Conservation (phyloP, 2,888 invertebrate genomes). For the Micoletzkya japonica region DNA sequence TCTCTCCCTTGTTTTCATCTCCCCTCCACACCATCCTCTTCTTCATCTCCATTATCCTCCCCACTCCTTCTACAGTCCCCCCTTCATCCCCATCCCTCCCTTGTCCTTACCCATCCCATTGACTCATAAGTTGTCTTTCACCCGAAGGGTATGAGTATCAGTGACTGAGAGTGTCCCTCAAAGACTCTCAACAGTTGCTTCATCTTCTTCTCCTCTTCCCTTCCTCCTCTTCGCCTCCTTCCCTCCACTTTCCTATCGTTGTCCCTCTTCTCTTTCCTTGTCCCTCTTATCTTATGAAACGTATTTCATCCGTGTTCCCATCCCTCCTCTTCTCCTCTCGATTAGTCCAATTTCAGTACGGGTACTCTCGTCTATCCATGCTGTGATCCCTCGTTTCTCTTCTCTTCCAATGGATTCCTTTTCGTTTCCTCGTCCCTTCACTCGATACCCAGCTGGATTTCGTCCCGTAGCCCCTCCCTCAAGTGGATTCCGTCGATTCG, state of each 20-base stretch:
- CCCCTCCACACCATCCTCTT: not conserved
- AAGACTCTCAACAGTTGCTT: not conserved
- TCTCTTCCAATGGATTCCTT: slow-evolving; percentile 36
- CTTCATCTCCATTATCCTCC: not conserved
- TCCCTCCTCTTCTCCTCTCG: not conserved
- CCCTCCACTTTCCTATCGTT: not conserved
- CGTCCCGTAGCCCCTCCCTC: slow-evolving; percentile 33
- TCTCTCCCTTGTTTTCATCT: too few relatives aligned
- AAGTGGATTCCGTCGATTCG: slow-evolving; percentile 14
- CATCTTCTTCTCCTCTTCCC: not conserved
- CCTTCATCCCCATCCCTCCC: not conserved
- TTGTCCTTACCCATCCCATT: not conserved
- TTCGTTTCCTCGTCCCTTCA: slow-evolving; percentile 39
- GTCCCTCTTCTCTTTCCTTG: not conserved
- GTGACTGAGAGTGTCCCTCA: too few relatives aligned
- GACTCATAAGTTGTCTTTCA: not conserved
- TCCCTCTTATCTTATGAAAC: not conserved
- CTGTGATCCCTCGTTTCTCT: slow-evolving; percentile 6
- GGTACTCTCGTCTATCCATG: too few relatives aligned
- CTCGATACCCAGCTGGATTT: slow-evolving; percentile 42
- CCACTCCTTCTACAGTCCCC: not conserved
- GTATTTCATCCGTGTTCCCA: not conserved
- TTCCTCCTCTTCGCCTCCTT: not conserved
- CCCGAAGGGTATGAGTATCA: too few relatives aligned
- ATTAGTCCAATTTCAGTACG: not conserved